Conservation (phyloP, 2,888 invertebrate species). For the Prosapia bicincta region DNA sequence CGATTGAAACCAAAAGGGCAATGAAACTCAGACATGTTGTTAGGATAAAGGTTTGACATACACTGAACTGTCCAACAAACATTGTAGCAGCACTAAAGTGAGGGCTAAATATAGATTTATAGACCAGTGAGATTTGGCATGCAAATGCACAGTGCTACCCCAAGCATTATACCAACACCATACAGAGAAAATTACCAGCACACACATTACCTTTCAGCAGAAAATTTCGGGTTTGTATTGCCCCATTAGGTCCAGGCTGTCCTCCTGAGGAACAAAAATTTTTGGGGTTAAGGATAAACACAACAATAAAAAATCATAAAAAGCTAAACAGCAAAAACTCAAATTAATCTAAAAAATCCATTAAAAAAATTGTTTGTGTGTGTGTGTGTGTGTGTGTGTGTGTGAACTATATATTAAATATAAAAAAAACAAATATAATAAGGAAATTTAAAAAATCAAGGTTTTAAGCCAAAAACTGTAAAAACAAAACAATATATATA, state of each 20-base stretch:
- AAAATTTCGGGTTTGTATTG: constrained; percentile 78
- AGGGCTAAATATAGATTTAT: not conserved
- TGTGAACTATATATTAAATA: too few species aligned
- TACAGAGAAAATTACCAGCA: constrained; percentile 42
- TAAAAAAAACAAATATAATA: too few species aligned
- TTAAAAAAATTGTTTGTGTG: too few species aligned
- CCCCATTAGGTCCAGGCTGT: constrained; percentile 73
- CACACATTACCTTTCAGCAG: constrained; percentile 62
- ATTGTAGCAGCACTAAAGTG: not conserved
- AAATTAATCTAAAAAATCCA: not conserved
- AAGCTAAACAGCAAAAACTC: constrained; percentile 17
- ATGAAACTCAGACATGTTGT: not conserved
- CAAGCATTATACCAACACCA: constrained; percentile 30
- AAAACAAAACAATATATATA: too few species aligned
- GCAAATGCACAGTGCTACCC: not conserved
- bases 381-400: too few species aligned
- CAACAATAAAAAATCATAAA: constrained; percentile 22
- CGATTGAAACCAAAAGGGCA: not conserved
- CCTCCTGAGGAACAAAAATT: constrained; percentile 52
- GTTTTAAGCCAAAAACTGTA: too few species aligned
- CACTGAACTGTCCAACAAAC: not conserved
- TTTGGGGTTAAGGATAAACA: constrained; percentile 35
- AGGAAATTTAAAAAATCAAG: too few species aligned
- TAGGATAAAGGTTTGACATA: not conserved
- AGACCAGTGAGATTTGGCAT: not conserved